A percentile compares a stretch with the other conserved stretches of the same genome.
Conservation (phyloP, 2,113 vertebrate genomes). For the Tringa solitaria region DNA sequence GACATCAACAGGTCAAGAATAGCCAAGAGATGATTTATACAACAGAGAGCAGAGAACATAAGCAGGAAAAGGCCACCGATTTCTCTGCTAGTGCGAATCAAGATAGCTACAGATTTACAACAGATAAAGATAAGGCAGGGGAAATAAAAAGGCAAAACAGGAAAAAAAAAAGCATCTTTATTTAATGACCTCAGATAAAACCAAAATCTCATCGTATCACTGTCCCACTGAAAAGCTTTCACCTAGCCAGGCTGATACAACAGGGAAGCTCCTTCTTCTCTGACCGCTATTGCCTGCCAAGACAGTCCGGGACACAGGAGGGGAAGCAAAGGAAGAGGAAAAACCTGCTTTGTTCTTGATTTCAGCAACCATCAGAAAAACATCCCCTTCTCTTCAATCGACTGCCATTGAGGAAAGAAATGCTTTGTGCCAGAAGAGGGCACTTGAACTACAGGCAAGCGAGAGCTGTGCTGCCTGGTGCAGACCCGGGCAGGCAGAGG, state of each 20-base stretch:
- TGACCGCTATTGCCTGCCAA: fast-evolving
- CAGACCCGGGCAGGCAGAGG: not conserved
- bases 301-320: not conserved
- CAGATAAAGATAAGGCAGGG: not conserved
- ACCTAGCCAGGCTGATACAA: not conserved
- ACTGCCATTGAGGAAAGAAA: not conserved
- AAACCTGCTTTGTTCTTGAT: not conserved
- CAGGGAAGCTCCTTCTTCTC: not conserved
- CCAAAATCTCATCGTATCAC: not conserved
- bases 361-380: not conserved
- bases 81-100: not conserved
- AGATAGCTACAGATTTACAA: not conserved
- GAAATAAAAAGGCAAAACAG: not conserved
- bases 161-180: not conserved
- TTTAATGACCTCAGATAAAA: not conserved
- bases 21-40: not conserved
- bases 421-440: constrained; percentile 75
- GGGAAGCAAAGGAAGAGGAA: not conserved
- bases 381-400: not conserved
- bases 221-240: not conserved
- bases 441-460: constrained; percentile 75
- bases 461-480: not conserved
- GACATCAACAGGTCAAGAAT: constrained; percentile 24
- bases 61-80: not conserved
- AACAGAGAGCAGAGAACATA: not conserved